Conservation (phyloP, 2,888 invertebrate genomes). For the Hydroisotoma schaefferi region DNA sequence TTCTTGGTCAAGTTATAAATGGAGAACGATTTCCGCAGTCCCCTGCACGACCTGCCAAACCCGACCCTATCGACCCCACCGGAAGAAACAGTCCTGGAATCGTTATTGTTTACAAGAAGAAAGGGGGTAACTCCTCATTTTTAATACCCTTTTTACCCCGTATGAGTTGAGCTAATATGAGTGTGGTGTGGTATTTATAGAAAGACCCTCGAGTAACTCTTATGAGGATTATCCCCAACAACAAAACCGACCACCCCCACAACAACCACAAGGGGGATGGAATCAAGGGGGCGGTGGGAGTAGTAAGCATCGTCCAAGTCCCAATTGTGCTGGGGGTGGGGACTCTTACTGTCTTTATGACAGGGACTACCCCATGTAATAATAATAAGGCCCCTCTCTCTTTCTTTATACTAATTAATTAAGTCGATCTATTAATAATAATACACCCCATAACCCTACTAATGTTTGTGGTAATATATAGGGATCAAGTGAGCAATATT, state of each 20-base stretch:
- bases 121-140: constrained; percentile 17
- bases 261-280: constrained; percentile 6
- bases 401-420: background rate
- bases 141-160: background rate
- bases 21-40: constrained; percentile 40
- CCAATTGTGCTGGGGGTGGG: constrained; percentile 45
- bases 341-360: constrained; percentile 49
- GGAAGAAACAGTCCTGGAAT: constrained; percentile 47
- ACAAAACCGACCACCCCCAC: constrained; percentile 28
- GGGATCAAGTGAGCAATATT: constrained; percentile 50
- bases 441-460: background rate
- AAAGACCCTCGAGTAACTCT: constrained; percentile 30
- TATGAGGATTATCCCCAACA: constrained; percentile 38
- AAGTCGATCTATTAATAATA: no score
- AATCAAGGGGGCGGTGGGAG: background rate
- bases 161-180: no score
- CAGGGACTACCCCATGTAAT: constrained; percentile 50
- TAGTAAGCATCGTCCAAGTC: constrained; percentile 21
- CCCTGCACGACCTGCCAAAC: constrained; percentile 38
- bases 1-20: background rate
- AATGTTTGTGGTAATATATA: constrained; percentile 20
- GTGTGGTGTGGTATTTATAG: constrained; percentile 6
- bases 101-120: constrained; percentile 48
- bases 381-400: background rate
- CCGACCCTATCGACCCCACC: constrained; percentile 47